phyloP scores from a whole-genome alignment of 1,140 invertebrate genomes.

The Neodiprion lecontei region DNA sequence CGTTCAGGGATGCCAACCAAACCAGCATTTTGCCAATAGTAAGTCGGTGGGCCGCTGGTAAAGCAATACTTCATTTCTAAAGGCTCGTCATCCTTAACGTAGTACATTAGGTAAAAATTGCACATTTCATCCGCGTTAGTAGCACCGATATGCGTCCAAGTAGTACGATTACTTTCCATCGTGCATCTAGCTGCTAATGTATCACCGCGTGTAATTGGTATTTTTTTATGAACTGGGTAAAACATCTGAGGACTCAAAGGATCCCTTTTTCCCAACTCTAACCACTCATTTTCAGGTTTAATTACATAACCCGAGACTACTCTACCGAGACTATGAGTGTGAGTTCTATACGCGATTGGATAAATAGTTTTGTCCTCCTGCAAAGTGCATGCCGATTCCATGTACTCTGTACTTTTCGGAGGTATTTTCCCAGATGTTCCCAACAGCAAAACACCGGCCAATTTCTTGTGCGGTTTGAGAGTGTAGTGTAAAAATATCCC shows the following conservation, averaged over 20 bases:
- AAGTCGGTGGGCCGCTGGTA: conserved; percentile 79
- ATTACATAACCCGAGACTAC: conserved; percentile 90
- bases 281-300: conserved; percentile 74
- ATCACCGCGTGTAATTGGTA: conserved; percentile 74
- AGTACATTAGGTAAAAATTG: conserved; percentile 99
- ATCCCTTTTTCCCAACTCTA: conserved; percentile 87
- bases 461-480: conserved; percentile 71
- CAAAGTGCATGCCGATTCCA: conserved; percentile 88
- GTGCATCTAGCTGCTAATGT: conserved; percentile 88
- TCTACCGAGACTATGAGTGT: conserved; percentile 89
- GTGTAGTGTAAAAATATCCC: conserved; percentile 84
- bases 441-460: conserved; percentile 87
- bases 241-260: conserved; percentile 96
- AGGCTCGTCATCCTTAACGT: conserved; percentile 83
- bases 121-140: conserved; percentile 98
- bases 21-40: conserved; percentile 75
- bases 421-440: conserved; percentile 83
- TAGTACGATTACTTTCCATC: conserved; percentile 77
- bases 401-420: conserved; percentile 75
- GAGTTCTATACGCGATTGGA: conserved; percentile 94
- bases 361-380: conserved; percentile 84
- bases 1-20: conserved; percentile 82
- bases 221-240: conserved; percentile 79
- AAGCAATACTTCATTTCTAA: conserved; percentile 88
- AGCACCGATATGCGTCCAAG: conserved; percentile 75